Conservation (phyloP, 1,140 invertebrate genomes). For the Philopotamus ludificatus region DNA sequence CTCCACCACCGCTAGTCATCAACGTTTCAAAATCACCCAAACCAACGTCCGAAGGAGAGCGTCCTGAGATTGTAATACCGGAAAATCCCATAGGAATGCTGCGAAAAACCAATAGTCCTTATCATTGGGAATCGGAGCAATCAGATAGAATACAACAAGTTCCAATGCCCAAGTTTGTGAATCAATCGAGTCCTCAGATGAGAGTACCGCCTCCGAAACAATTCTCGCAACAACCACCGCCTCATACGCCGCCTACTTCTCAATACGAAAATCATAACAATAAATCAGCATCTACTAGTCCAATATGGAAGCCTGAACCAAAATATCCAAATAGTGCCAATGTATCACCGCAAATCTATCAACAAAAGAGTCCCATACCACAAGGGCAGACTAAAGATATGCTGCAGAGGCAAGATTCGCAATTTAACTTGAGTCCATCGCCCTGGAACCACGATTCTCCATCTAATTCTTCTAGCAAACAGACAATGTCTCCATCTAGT, state of each 20-base stretch:
- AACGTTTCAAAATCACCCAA: constrained; percentile 50
- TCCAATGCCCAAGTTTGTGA: constrained; percentile 51
- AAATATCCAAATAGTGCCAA: constrained; percentile 44
- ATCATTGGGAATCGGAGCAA: constrained; percentile 55
- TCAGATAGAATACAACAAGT: constrained; percentile 49
- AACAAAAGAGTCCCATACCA: constrained; percentile 40
- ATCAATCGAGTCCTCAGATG: constrained; percentile 49
- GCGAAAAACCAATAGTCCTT: constrained; percentile 55
- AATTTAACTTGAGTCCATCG: constrained; percentile 52
- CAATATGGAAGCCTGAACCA: constrained; percentile 52
- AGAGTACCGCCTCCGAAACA: constrained; percentile 43
- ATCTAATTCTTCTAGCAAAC: constrained; percentile 42
- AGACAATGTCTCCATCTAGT: constrained; percentile 25
- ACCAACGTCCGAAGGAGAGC: constrained; percentile 47
- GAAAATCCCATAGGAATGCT: constrained; percentile 64
- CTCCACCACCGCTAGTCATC: constrained; percentile 51
- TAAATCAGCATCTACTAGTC: constrained; percentile 50
- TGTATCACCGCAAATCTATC: constrained; percentile 13
- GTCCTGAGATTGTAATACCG: constrained; percentile 69
- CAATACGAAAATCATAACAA: constrained; percentile 43
- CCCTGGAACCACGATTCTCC: constrained; percentile 51
- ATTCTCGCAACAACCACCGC: constrained; percentile 48
- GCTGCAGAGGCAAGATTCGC: constrained; percentile 53
- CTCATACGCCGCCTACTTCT: constrained; percentile 30
- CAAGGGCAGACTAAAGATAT: constrained; percentile 51